Conservation (phyloP, 2,797 vertebrate species). For the Pseudomugil gertrudae region DNA sequence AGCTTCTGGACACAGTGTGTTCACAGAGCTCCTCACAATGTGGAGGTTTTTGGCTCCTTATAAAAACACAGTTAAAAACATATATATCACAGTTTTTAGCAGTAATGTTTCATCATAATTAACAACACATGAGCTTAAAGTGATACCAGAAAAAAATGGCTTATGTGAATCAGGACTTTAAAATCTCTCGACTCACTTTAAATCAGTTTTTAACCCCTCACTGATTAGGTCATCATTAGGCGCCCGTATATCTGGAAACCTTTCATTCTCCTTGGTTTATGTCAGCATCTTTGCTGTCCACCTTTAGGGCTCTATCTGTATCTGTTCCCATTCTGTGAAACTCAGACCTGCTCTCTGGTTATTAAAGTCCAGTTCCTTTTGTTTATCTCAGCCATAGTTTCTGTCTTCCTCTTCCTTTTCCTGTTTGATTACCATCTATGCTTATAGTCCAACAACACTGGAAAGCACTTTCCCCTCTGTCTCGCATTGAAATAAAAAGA, state of each 20-base stretch:
- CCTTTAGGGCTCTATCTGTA: background rate
- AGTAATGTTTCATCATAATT: slow-evolving; percentile 2
- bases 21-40: slow-evolving; percentile 12
- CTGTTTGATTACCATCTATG: slow-evolving; percentile 6
- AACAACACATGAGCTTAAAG: background rate
- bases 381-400: slow-evolving; percentile 25
- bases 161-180: background rate
- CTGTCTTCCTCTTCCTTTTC: slow-evolving; percentile 32
- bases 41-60: slow-evolving; percentile 28
- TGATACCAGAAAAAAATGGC: background rate
- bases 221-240: background rate
- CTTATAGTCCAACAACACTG: slow-evolving; percentile 32
- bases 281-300: background rate
- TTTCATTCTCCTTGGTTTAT: background rate
- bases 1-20: slow-evolving; percentile 5
- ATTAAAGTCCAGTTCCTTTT: slow-evolving; percentile 17
- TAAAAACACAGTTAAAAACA: too few species aligned
- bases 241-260: background rate
- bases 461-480: slow-evolving; percentile 31
- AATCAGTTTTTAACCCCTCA: background rate
- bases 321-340: slow-evolving; percentile 19
- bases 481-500: slow-evolving; percentile 12
- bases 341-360: slow-evolving; percentile 9
- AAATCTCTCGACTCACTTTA: background rate
- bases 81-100: too few species aligned